These are phyloP conservation scores for Copsychus sechellarum DNA, from an alignment of 2,113 vertebrate species.

Conservation along the genomic window DNA sequence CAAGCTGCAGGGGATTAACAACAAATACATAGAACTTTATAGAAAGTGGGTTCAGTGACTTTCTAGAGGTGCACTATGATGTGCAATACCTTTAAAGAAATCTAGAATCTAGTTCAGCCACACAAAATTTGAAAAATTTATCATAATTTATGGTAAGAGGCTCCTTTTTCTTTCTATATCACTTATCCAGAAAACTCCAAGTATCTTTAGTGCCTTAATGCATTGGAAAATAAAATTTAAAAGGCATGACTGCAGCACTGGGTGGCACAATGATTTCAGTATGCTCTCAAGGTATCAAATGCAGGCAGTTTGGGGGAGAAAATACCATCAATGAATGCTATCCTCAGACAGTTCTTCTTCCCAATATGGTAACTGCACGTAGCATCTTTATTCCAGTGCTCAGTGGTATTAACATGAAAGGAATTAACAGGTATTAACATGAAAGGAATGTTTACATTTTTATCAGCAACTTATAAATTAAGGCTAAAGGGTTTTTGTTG, in stretches of 20 bases:
- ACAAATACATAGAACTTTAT: neutral
- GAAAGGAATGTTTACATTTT: neutral
- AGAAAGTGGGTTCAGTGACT: neutral
- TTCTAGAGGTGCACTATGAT: neutral
- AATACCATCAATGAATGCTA: neutral
- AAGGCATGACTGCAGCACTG: neutral
- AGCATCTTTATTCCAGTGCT: neutral
- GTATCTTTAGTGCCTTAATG: neutral
- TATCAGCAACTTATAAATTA: neutral
- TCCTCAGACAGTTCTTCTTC: neutral
- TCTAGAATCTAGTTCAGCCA: neutral
- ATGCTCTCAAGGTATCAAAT: neutral
- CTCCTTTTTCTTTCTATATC: neutral
- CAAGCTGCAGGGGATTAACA: conserved; percentile 55
- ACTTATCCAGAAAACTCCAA: neutral
- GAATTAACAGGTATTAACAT: neutral
- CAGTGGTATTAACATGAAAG: neutral
- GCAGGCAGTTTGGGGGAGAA: neutral
- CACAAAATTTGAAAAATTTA: neutral
- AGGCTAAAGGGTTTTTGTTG: neutral
- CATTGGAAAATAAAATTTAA: neutral
- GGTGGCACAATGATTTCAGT: neutral
- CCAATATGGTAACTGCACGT: neutral
- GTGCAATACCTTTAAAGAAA: neutral
- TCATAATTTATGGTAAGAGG: neutral